Evolutionary conservation across 2,888 invertebrate species (phyloP).

Genomic region (Meiosimyza platycephala): DNA sequence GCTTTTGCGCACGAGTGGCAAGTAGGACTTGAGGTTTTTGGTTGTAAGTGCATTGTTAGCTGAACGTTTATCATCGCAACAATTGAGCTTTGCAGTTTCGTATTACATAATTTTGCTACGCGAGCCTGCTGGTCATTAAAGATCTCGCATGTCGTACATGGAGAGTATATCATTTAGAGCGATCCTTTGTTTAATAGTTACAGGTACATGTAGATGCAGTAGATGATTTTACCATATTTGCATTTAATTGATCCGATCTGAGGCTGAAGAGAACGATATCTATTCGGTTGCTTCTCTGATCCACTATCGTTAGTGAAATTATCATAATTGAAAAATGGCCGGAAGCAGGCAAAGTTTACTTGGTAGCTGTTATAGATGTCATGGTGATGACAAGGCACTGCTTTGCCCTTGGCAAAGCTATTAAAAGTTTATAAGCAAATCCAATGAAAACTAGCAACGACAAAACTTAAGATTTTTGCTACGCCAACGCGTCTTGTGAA

Average conservation of each 20-base stretch:
- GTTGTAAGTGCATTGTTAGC: background rate
- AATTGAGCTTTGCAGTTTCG: background rate
- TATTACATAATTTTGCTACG: background rate
- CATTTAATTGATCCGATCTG: conserved; percentile 54
- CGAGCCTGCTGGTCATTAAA: background rate
- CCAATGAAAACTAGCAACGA: no score
- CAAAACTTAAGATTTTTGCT: no score
- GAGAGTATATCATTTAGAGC: background rate
- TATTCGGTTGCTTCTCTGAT: background rate
- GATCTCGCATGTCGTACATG: background rate
- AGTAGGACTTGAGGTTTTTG: background rate
- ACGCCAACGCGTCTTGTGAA: no score
- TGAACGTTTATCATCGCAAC: background rate
- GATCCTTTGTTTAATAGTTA: background rate
- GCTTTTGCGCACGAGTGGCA: conserved; percentile 18
- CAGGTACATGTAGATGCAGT: conserved; percentile 45
- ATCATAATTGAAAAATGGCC: conserved; percentile 36
- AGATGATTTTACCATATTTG: conserved; percentile 55
- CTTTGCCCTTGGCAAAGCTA: conserved; percentile 3
- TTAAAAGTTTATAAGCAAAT: no score
- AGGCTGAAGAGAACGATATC: background rate
- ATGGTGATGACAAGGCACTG: conserved; percentile 32
- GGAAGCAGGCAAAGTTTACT: conserved; percentile 29
- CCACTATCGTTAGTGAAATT: conserved; percentile 6
- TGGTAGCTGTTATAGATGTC: conserved; percentile 36